Evolutionary conservation across 2,888 invertebrate genomes (phyloP), one percentile per base, ranked within the genome.

Genomic region (Leucophenga montana): DNA sequence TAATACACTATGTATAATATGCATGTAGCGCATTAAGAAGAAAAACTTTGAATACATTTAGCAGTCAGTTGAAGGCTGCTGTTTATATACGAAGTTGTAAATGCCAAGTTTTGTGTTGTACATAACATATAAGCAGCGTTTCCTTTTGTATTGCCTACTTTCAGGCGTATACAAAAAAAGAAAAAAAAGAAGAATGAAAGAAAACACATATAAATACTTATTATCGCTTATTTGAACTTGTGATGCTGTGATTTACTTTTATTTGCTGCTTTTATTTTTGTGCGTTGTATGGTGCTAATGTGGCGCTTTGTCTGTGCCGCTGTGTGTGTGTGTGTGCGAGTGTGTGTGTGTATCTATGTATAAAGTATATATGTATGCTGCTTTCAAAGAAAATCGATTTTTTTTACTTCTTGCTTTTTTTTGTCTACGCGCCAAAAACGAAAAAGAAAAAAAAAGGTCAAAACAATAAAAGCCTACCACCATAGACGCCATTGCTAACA

Each of bases 191-290:
- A 39, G 33, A 46, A 46, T 8, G 22, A 56, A 22, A 11, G 13
- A 46, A 62, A 44, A 64, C 20, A 54, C 78, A 78, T 80, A 83
- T 83, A 81, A 83, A 83, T 83, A 80, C 81, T 83, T 83, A 82
- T 83, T 82, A 82, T 82, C 84, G 81, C 82, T 82, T 83, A 82
- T 83, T 82, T 82, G 84, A 83, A 82, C 82, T 81, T 83, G 83
- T 71, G 78, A 78, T 69, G 76, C 71, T 68, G 75, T 67, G 67
- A 44, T 53, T 66, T 66, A 54, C 66, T 53, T 66, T 66, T 56
- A 56, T 68, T 64, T 57, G 70, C 67, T 67, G 22, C 62, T 64
- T 62, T 62, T 62, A 44, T 62, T 56, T 56, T 56, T 56, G 56
- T 56, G 56, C 16, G 50, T 50, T 44, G 44, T 31, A 18, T 20